Base-by-base conservation (phyloP, 1,140 invertebrate genomes). In the Trichogramma pretiosum region DNA sequence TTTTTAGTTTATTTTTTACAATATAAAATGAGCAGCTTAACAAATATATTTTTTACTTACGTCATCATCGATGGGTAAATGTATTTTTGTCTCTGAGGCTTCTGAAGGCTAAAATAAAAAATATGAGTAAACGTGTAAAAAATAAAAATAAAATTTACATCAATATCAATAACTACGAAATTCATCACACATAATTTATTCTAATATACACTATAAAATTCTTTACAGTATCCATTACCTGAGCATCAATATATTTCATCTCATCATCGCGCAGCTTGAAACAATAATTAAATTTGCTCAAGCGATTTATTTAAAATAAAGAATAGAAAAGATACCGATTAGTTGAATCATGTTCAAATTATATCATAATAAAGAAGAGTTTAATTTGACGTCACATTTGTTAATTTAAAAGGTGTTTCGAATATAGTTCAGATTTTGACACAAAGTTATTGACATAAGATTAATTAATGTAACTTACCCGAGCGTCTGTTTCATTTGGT, bases 61-160 rank as follows among this genome's bases (percentile, higher is more conserved):
- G 44, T 82, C 81, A 14, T 83, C 81, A 51, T 81, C 80, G 40
- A 84, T 81, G 30, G 83, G 83, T 46, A 84, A 70, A 62, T 83
- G 79, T 55, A 84, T 84, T 65, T 82, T 81, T 14, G 83, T 84
- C 54, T 84, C 82, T 1, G 82, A 83, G 18, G 83, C 82, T 73
- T 84, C 81, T n/a, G 81, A 81, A 28, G 82, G 82, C 83, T 85
- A 71, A 67, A 70, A 61, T 34, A 47, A 45, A 53, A 43, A 53
- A 47, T 34, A 44, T 3, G n/a, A n/a, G n/a, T n/a, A 24, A 1
- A 24, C 11, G 7, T 41, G n/a, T n/a, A n/a, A n/a, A n/a, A 33
- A 38, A 19, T 19, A 46, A 39, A 36, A 32, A 39, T 38, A 21
- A 30, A 28, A 18, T 23, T 8, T 7, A 47, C 8, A 17, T 39